phyloP scores from a whole-genome alignment of 2,888 invertebrate species.

The Polymixis flavicincta region DNA sequence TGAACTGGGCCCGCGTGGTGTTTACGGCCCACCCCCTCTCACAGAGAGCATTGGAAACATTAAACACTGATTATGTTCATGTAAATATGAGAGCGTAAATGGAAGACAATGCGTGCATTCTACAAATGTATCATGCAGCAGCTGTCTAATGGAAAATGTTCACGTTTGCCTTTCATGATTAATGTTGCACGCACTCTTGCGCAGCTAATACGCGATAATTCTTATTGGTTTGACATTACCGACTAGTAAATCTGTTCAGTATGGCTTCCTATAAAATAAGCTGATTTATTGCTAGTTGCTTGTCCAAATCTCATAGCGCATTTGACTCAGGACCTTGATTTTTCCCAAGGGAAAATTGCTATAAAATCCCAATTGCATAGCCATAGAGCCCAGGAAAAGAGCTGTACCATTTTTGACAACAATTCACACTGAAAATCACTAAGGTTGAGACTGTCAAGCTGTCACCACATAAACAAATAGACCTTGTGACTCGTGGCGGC shows the following conservation, averaged over 20 bases:
- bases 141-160: slow-evolving; percentile 33
- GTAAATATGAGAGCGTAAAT: slow-evolving; percentile 27
- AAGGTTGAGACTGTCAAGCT: too few species aligned
- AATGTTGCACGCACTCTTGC: slow-evolving; percentile 26
- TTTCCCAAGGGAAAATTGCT: background rate
- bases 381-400: background rate
- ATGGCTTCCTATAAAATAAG: background rate
- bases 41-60: too few species aligned
- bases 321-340: background rate
- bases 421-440: too few species aligned
- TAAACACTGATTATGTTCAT: background rate
- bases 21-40: too few species aligned
- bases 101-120: slow-evolving; percentile 25
- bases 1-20: too few species aligned
- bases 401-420: too few species aligned
- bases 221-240: background rate
- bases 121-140: slow-evolving; percentile 35
- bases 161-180: slow-evolving; percentile 26
- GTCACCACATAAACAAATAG: too few species aligned
- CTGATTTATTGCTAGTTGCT: background rate
- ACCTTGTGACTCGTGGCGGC: too few species aligned
- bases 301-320: background rate
- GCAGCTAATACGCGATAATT: slow-evolving; percentile 3
- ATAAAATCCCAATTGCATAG: too few species aligned
- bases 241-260: background rate